Base-by-base conservation (phyloP, 23 tunicate genomes). In the Corella eumyota region DNA sequence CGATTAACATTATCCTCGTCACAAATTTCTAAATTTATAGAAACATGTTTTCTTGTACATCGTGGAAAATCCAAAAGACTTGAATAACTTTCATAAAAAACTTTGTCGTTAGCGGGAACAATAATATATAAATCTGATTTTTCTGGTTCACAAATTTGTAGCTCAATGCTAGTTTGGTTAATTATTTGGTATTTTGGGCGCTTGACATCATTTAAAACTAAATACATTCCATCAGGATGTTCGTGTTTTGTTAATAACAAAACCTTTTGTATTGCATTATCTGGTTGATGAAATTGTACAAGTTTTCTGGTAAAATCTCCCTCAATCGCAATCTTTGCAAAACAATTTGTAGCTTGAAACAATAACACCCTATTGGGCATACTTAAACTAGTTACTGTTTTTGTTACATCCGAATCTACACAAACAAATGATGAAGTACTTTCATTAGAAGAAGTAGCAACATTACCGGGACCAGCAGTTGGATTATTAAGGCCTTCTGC, bases 351-450 rank as follows among this genome's bases (percentile, higher is more conserved):
- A 7, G 64, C n/a, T n/a, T n/a, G n/a, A n/a, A n/a, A n/a, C n/a
- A n/a, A n/a, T n/a, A n/a, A n/a, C n/a, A n/a, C n/a, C n/a, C n/a
- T n/a, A n/a, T n/a, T n/a, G n/a, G n/a, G n/a, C n/a, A n/a, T n/a
- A n/a, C n/a, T n/a, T n/a, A n/a, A n/a, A n/a, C n/a, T n/a, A n/a
- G n/a, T n/a, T n/a, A n/a, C n/a, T n/a, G n/a, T n/a, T n/a, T n/a
- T n/a, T n/a, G 45, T 45, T 6, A 31, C 4, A 15, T 48, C 59
- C 4, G 6, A 33, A 6, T 60, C 75, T 9, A 77, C 69, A 60
- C 85, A 77, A 47, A 77, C 28, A 77, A 77, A 77, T 28, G 85
- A 77, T 6, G 85, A 77, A 2, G 69, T 50, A 2, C 70, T 68
- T 32, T 77, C 73, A 26, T 61, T 75, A 46, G 60, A 13, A 3